Conservation (phyloP, 2,797 vertebrate species). For the Taenioides sp. region DNA sequence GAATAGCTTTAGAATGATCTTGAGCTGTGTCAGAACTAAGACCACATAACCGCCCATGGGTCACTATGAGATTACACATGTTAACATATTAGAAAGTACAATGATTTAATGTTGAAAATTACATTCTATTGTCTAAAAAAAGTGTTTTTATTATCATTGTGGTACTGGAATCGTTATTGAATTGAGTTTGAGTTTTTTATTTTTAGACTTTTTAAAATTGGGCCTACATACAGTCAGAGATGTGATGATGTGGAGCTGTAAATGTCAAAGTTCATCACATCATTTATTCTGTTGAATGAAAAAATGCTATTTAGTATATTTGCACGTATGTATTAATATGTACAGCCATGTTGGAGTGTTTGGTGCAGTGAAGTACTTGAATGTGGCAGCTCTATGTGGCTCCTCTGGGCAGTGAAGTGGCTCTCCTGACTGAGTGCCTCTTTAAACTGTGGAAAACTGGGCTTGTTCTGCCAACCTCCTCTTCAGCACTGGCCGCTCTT, state of each 20-base stretch:
- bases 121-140: too few relatives aligned
- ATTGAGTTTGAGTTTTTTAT: too few relatives aligned
- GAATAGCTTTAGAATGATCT: too few relatives aligned
- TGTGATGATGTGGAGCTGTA: neutral
- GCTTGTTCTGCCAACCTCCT: constrained; percentile 61
- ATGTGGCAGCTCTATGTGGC: constrained; percentile 31
- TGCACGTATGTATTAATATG: neutral
- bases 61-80: too few relatives aligned
- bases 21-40: too few relatives aligned
- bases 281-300: neutral
- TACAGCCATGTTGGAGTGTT: constrained; percentile 13
- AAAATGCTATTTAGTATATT: neutral
- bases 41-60: too few relatives aligned
- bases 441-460: constrained; percentile 52
- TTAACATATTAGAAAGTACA: too few relatives aligned
- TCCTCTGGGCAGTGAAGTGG: constrained; percentile 49
- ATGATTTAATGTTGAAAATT: too few relatives aligned
- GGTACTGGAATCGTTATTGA: too few relatives aligned
- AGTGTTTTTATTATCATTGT: too few relatives aligned
- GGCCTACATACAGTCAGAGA: neutral
- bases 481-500: constrained; percentile 40
- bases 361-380: constrained; percentile 40
- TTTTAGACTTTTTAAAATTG: neutral
- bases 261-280: neutral
- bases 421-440: constrained; percentile 53